These are phyloP conservation scores for Bilobella aurantiaca DNA, from an alignment of 1,140 invertebrate species.

Conservation along the genomic window DNA sequence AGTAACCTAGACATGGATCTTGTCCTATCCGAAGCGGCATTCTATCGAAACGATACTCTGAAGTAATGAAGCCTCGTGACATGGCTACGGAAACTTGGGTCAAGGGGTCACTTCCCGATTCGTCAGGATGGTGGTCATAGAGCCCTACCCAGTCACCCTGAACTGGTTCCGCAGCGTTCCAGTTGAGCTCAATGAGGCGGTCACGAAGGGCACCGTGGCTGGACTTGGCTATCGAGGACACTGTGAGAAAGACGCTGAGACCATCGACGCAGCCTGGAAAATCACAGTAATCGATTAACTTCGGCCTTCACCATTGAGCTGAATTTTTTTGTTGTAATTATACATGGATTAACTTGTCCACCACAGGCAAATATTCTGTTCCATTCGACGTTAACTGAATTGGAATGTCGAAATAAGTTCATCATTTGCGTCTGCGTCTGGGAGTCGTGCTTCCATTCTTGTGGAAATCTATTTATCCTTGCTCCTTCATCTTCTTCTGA, in stretches of 20 bases:
- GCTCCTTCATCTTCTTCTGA: too few species aligned
- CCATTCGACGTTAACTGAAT: too few species aligned
- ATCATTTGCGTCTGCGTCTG: too few species aligned
- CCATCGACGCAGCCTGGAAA: slow-evolving; percentile 25
- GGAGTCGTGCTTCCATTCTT: too few species aligned
- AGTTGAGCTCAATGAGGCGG: slow-evolving; percentile 29
- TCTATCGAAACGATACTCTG: slow-evolving; percentile 25
- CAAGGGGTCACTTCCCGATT: slow-evolving; percentile 26
- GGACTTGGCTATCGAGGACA: slow-evolving; percentile 25
- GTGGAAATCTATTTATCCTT: too few species aligned
- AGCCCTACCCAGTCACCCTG: slow-evolving; percentile 38
- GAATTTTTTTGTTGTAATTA: not conserved
- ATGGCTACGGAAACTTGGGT: slow-evolving; percentile 23
- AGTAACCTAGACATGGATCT: slow-evolving; percentile 41
- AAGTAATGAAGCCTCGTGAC: slow-evolving; percentile 24
- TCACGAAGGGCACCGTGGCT: slow-evolving; percentile 21
- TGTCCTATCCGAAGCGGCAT: slow-evolving; percentile 13
- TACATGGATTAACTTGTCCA: too few species aligned
- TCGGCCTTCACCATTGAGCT: not conserved
- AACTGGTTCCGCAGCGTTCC: slow-evolving; percentile 23
- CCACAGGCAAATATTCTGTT: too few species aligned
- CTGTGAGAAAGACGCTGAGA: slow-evolving; percentile 26
- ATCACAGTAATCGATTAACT: not conserved
- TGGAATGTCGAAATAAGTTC: too few species aligned
- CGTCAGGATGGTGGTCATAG: slow-evolving; percentile 36